A percentile compares a stretch with the other conserved stretches of the same genome.
Evolutionary conservation across 1,140 invertebrate species (phyloP).

Genomic region (Pachypsylla venusta): DNA sequence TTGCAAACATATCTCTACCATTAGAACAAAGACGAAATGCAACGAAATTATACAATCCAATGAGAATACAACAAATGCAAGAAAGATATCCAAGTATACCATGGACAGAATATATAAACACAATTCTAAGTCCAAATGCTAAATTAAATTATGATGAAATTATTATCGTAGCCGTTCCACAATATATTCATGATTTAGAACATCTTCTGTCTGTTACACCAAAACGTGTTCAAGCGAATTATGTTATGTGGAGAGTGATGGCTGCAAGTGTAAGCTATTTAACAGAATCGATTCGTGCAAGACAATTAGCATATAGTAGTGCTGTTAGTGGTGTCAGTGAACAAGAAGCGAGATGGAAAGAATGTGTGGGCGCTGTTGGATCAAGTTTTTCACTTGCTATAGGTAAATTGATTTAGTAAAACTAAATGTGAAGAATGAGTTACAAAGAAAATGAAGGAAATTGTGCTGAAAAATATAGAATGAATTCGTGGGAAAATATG

Average conservation of each 20-base stretch:
- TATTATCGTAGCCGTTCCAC: constrained; percentile 63
- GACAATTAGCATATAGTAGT: constrained; percentile 52
- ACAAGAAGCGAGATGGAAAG: constrained; percentile 63
- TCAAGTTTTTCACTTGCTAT: constrained; percentile 56
- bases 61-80: constrained; percentile 57
- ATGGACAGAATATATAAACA: constrained; percentile 67
- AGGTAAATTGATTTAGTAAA: constrained; percentile 20
- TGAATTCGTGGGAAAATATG: not conserved
- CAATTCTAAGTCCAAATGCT: constrained; percentile 42
- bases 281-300: constrained; percentile 47
- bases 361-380: constrained; percentile 54
- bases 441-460: not conserved
- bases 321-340: constrained; percentile 55
- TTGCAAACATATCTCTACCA: constrained; percentile 79
- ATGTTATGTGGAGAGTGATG: constrained; percentile 38
- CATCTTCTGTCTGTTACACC: constrained; percentile 35
- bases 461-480: not conserved
- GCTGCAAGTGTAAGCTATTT: constrained; percentile 54
- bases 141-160: constrained; percentile 48
- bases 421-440: not conserved
- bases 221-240: constrained; percentile 32
- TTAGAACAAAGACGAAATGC: constrained; percentile 78
- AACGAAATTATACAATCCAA: constrained; percentile 78
- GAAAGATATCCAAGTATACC: constrained; percentile 51
- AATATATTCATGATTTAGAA: constrained; percentile 51